Evolutionary conservation across 2,113 vertebrate genomes (phyloP), one percentile per base, ranked within the genome.

Genomic region (Notarius lentiginosus): DNA sequence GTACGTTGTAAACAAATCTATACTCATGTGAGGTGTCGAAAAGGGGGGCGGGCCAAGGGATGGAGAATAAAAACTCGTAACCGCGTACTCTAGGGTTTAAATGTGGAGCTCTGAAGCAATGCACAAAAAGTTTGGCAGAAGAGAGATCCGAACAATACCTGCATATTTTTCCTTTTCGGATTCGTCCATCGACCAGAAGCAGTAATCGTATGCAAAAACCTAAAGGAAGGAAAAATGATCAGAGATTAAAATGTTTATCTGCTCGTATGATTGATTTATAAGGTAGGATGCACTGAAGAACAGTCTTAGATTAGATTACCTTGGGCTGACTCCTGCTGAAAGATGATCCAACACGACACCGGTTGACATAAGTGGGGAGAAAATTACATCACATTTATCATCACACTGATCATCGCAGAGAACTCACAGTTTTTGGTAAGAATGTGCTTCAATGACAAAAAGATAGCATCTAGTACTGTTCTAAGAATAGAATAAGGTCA

Each of bases 121-220:
- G 27, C 2, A 11, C 15, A 4, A 70, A 34, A 70, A 49, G 18
- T 49, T 4, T 9, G 7, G 0, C 49, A n/a, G 11, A 60, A 34
- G 49, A 15, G 53, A 27, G 2, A 15, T 15, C n/a, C 53, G 7
- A 18, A 30, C 3, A 79, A 79, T 92, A 99, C 98, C 97, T 94
- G 98, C 97, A 66, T 95, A 99, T 91, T 97, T 98, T 82, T 99
- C 97, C 89, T 92, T 96, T 73, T 98, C 95, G 0, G 97, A 96
- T 92, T 99, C 98, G 88, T 99, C 98, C 96, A 99, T 98, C 47
- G 98, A 99, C 98, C 97, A 99, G 93, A 99, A 99, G 92, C 98
- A 99, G 91, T 99, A 96, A 92, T 99, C 98, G 0, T 99, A 99
- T 5, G 98, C 98, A 92, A 99, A 99, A 51, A 97, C 96, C 98